Percentiles rank a stretch among this genome's conserved stretches.
phyloP scores from a whole-genome alignment of 2,797 vertebrate species.

The Balearica regulorum region DNA sequence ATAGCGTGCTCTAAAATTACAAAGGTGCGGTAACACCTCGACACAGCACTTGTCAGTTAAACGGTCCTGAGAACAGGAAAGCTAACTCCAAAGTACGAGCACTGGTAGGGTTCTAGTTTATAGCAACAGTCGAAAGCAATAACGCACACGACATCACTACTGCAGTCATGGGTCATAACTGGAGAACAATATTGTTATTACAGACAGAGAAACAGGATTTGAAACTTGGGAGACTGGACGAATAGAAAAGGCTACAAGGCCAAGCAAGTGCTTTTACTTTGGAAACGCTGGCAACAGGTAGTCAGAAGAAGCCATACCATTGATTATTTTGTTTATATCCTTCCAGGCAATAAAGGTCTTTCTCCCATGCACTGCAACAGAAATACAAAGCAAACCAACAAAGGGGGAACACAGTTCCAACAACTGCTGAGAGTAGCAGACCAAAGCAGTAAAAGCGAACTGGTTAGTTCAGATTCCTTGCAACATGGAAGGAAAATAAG shows the following conservation, averaged over 20 bases:
- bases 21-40: not conserved
- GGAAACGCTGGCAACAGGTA: not conserved
- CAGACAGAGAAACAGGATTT: not conserved
- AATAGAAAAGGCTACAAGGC: not conserved
- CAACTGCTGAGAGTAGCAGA: not conserved
- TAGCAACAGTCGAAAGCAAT: not conserved
- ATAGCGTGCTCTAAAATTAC: accelerated
- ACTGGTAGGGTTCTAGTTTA: no score
- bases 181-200: not conserved
- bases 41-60: not conserved
- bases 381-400: not conserved
- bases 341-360: not conserved
- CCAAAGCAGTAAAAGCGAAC: not conserved
- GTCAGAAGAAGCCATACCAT: not conserved
- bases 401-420: not conserved
- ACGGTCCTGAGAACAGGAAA: not conserved
- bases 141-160: accelerated
- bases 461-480: not conserved
- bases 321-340: not conserved
- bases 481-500: not conserved
- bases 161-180: not conserved
- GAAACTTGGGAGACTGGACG: not conserved
- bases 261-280: not conserved
- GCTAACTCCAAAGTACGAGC: not conserved
- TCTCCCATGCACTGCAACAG: not conserved